Conservation (phyloP, 2,797 vertebrate species). For the Pseudopleuronectes americanus region DNA sequence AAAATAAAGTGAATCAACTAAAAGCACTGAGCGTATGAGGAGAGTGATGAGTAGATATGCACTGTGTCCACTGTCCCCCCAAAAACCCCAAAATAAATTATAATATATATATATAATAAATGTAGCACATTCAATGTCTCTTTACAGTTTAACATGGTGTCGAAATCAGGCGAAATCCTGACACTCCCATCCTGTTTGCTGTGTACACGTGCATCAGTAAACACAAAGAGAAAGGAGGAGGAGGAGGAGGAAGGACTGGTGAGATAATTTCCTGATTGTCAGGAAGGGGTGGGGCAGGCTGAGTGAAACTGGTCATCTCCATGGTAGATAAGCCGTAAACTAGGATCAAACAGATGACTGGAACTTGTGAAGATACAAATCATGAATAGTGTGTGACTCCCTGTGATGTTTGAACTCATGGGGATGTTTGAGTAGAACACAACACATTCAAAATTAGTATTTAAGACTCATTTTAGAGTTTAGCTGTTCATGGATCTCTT, state of each 20-base stretch:
- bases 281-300: slow-evolving; percentile 34
- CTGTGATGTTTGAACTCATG: neutral
- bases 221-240: slow-evolving; percentile 35
- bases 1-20: neutral
- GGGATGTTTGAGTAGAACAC: neutral
- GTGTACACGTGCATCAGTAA: slow-evolving; percentile 55
- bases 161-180: slow-evolving; percentile 17
- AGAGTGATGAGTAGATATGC: slow-evolving; percentile 19
- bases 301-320: slow-evolving; percentile 46
- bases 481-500: neutral
- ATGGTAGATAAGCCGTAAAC: slow-evolving; percentile 40
- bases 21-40: slow-evolving; percentile 22
- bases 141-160: neutral
- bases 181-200: slow-evolving; percentile 29
- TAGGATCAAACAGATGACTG: slow-evolving; percentile 18
- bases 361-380: slow-evolving; percentile 3
- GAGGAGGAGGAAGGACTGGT: slow-evolving; percentile 22
- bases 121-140: neutral
- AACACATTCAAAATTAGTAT: neutral
- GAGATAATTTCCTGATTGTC: slow-evolving; percentile 74
- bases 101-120: too few relatives aligned
- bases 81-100: too few relatives aligned
- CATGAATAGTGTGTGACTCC: neutral
- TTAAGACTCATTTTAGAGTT: neutral
- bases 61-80: too few relatives aligned